Evolutionary conservation across 2,888 invertebrate species (phyloP).

Genomic region (Tuberolachnus salignus): DNA sequence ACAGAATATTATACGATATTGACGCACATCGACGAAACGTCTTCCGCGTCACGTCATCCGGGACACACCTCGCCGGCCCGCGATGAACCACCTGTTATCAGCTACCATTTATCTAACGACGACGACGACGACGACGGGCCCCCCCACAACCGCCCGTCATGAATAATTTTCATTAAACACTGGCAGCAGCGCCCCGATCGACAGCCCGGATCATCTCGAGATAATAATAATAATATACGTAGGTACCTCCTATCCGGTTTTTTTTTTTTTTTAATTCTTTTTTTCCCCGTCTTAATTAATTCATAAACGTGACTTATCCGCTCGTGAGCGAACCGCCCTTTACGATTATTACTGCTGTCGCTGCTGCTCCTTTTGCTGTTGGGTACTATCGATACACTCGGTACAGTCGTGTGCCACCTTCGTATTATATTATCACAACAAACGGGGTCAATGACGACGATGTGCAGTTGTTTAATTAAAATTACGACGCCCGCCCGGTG

Average conservation of each 20-base stretch:
- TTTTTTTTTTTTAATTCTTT: constrained; percentile 8
- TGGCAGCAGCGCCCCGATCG: constrained; percentile 40
- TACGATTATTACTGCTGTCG: not conserved
- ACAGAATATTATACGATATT: not conserved
- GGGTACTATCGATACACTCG: not conserved
- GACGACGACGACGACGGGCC: constrained; percentile 14
- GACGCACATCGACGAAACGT: constrained; percentile 33
- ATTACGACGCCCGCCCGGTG: constrained; percentile 32
- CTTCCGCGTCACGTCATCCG: constrained; percentile 9
- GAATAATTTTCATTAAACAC: constrained; percentile 54
- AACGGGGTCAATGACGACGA: constrained; percentile 38
- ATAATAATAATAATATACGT: constrained; percentile 19
- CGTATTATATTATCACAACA: not conserved
- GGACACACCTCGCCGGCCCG: constrained; percentile 21
- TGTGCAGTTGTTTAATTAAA: constrained; percentile 30
- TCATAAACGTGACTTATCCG: constrained; percentile 56
- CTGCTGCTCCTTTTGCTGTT: constrained; percentile 11
- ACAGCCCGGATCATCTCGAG: constrained; percentile 50
- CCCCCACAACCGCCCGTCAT: constrained; percentile 24
- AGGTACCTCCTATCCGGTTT: constrained; percentile 6
- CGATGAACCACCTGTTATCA: constrained; percentile 16
- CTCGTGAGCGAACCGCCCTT: constrained; percentile 49
- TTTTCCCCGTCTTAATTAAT: constrained; percentile 35
- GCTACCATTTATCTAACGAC: constrained; percentile 46
- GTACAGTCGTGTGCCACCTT: constrained; percentile 26